Conservation (phyloP, 2,888 invertebrate genomes). For the Drosophila nigricruria region DNA sequence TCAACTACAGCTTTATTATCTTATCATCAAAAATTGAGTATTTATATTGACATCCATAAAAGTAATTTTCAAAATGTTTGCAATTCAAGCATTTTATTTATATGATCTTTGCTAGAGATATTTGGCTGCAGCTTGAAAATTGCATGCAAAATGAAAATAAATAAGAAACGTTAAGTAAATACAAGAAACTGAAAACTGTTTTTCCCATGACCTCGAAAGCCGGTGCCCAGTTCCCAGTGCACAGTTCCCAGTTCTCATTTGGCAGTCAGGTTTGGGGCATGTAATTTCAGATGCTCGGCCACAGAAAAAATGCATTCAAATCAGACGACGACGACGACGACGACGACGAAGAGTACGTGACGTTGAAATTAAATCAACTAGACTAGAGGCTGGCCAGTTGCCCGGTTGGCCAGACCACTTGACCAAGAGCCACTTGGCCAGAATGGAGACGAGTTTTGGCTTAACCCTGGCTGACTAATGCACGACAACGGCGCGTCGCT, state of each 20-base stretch:
- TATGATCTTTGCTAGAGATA: background rate
- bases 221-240: slow-evolving; percentile 40
- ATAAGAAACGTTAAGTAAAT: slow-evolving; percentile 52
- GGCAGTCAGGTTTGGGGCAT: slow-evolving; percentile 50
- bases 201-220: slow-evolving; percentile 84
- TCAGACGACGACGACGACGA: slow-evolving; percentile 56
- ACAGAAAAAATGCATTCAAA: slow-evolving; percentile 61
- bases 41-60: slow-evolving; percentile 5
- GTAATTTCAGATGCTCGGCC: slow-evolving; percentile 75
- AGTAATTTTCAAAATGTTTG: slow-evolving; percentile 2
- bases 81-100: slow-evolving; percentile 19
- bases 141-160: slow-evolving; percentile 66
- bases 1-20: slow-evolving; percentile 1
- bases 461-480: slow-evolving; percentile 69
- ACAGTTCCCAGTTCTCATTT: slow-evolving; percentile 29
- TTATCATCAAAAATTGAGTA: slow-evolving; percentile 3
- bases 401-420: slow-evolving; percentile 62
- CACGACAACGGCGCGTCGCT: slow-evolving; percentile 32
- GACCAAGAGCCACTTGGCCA: slow-evolving; percentile 53
- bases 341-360: slow-evolving; percentile 67
- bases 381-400: slow-evolving; percentile 63
- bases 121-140: slow-evolving; percentile 21
- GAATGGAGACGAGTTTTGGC: slow-evolving; percentile 58
- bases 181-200: slow-evolving; percentile 48
- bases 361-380: slow-evolving; percentile 82